A percentile compares a stretch with the other conserved stretches of the same genome.
Evolutionary conservation across 2,113 vertebrate species (phyloP).

Genomic region (Peromyscus polionotus): DNA sequence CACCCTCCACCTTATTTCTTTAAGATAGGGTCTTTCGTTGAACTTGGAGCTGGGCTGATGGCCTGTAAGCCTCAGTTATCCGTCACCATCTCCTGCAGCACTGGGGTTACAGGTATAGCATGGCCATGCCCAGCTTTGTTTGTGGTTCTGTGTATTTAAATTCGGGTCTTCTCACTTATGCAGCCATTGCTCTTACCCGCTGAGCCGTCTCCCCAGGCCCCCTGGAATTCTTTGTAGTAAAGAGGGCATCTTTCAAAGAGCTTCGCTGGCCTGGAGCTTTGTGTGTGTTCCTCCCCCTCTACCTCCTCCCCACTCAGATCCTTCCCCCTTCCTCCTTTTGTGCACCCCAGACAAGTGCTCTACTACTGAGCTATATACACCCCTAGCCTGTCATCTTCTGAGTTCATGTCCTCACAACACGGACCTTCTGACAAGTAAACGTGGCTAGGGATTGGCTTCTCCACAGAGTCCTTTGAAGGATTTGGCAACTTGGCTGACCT

Average conservation of each 20-base stretch:
- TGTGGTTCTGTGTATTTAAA: background rate
- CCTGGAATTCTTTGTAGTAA: background rate
- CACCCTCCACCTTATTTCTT: background rate
- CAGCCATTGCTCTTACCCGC: too few species aligned
- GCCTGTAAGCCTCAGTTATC: background rate
- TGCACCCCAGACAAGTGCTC: background rate
- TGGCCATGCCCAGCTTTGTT: background rate
- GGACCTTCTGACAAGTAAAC: background rate
- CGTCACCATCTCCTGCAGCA: background rate
- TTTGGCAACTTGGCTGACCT: background rate
- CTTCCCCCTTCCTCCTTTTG: background rate
- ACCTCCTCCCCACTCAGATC: background rate
- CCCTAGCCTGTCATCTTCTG: background rate
- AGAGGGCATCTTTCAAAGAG: background rate
- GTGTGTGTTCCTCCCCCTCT: background rate
- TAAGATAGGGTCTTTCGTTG: background rate
- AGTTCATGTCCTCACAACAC: background rate
- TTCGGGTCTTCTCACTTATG: background rate
- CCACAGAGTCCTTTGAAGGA: background rate
- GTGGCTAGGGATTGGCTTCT: background rate
- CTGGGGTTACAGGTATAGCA: background rate
- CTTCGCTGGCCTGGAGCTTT: background rate
- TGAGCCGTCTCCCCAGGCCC: background rate
- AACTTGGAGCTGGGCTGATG: background rate
- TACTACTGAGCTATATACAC: background rate